A percentile compares a stretch with the other conserved stretches of the same genome.
phyloP scores from a whole-genome alignment of 2,113 vertebrate species.

The Pterocles gutturalis region DNA sequence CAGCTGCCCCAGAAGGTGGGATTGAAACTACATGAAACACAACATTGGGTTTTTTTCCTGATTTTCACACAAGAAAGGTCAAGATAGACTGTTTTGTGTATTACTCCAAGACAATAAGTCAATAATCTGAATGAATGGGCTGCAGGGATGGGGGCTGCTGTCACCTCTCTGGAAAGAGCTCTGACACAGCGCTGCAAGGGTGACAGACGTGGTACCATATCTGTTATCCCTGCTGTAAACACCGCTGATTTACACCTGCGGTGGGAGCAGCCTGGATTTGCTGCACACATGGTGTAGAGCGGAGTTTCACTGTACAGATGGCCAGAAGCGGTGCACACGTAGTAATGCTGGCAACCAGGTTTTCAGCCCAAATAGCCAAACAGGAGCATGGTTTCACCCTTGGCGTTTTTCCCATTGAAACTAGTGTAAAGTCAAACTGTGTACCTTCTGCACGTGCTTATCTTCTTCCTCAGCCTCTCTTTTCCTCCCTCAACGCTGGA shows the following conservation, averaged over 20 bases:
- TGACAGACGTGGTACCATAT: accelerated
- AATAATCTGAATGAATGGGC: not conserved
- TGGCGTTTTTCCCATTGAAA: not conserved
- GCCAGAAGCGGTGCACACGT: not conserved
- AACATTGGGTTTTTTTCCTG: not conserved
- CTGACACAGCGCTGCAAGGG: not conserved
- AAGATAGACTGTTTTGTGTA: not conserved
- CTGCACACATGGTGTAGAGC: not conserved
- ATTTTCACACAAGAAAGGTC: not conserved
- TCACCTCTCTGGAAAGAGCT: not conserved
- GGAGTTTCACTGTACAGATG: not conserved
- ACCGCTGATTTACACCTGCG: accelerated
- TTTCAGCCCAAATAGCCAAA: not conserved
- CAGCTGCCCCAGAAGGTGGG: slow-evolving; percentile 29
- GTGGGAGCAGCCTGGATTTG: not conserved
- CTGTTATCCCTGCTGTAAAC: not conserved
- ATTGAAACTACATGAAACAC: slow-evolving; percentile 21
- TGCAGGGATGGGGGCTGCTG: not conserved
- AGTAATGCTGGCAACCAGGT: not conserved
- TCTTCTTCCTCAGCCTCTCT: not conserved
- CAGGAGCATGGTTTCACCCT: accelerated
- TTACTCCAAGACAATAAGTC: not conserved
- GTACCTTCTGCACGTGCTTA: accelerated
- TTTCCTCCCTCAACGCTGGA: not conserved
- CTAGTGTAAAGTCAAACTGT: not conserved